phyloP scores from a whole-genome alignment of 1,140 invertebrate genomes.

The Drosophila ficusphila region DNA sequence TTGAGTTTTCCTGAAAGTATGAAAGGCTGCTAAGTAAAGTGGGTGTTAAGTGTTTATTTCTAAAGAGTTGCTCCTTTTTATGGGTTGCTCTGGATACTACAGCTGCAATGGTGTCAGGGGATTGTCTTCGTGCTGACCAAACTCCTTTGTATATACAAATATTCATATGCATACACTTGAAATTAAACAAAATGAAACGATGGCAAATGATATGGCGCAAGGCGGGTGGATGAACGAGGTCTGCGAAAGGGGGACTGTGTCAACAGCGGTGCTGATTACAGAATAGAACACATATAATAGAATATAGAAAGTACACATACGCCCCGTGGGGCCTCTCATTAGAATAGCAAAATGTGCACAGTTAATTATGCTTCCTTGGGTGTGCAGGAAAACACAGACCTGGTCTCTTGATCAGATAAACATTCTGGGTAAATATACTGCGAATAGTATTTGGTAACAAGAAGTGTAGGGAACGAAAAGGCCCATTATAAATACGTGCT shows the following conservation, averaged over 20 bases:
- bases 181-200: conserved; percentile 34
- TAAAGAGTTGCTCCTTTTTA: background rate
- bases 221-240: background rate
- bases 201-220: conserved; percentile 30
- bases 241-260: conserved; percentile 2
- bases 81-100: background rate
- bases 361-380: conserved; percentile 62
- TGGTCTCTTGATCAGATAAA: conserved; percentile 28
- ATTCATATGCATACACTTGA: conserved; percentile 9
- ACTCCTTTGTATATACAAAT: conserved; percentile 3
- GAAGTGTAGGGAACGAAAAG: conserved; percentile 7
- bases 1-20: background rate
- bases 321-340: conserved; percentile 28
- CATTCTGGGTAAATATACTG: conserved; percentile 22
- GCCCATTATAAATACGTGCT: conserved; percentile 66
- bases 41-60: background rate
- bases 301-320: conserved; percentile 25
- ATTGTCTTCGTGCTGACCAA: background rate
- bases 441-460: background rate
- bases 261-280: conserved; percentile 42
- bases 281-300: conserved; percentile 18
- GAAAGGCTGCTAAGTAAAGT: background rate
- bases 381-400: conserved; percentile 24
- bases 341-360: conserved; percentile 43
- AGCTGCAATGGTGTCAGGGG: conserved; percentile 5